These are phyloP conservation scores for Artibeus lituratus DNA, from an alignment of 2,797 vertebrate genomes.

Conservation along the genomic window DNA sequence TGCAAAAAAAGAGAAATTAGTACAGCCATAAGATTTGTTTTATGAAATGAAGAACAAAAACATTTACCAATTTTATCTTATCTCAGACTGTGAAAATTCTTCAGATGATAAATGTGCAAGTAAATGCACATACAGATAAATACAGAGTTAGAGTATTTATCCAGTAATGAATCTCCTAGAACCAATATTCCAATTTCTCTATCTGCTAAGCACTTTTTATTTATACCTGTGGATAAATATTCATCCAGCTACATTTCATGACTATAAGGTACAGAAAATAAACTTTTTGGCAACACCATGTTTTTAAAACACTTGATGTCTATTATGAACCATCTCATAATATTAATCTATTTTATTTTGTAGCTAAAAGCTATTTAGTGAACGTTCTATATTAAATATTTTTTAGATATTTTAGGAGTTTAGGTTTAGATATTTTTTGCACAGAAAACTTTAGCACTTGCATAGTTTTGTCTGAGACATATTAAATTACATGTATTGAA, in stretches of 20 bases:
- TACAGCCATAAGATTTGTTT: background rate
- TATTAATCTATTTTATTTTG: background rate
- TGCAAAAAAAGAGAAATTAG: slow-evolving; percentile 25
- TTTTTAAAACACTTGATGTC: slow-evolving; percentile 3
- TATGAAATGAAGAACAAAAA: background rate
- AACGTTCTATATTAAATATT: background rate
- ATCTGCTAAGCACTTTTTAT: background rate
- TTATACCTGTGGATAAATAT: background rate
- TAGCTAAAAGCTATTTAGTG: background rate
- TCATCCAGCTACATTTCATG: background rate
- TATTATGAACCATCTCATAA: background rate
- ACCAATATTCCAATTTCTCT: background rate
- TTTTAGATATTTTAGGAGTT: background rate
- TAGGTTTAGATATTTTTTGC: background rate
- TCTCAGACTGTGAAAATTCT: background rate
- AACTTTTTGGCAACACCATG: background rate
- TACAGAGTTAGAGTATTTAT: background rate
- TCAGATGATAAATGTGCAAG: background rate
- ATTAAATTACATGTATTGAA: background rate
- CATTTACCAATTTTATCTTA: background rate
- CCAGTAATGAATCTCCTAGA: background rate
- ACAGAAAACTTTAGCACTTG: background rate
- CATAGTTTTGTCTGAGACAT: background rate
- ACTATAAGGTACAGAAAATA: background rate
- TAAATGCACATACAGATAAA: no score